These are phyloP conservation scores for Chascanopsetta lugubris DNA, from an alignment of 2,113 vertebrate species.

Conservation along the genomic window DNA sequence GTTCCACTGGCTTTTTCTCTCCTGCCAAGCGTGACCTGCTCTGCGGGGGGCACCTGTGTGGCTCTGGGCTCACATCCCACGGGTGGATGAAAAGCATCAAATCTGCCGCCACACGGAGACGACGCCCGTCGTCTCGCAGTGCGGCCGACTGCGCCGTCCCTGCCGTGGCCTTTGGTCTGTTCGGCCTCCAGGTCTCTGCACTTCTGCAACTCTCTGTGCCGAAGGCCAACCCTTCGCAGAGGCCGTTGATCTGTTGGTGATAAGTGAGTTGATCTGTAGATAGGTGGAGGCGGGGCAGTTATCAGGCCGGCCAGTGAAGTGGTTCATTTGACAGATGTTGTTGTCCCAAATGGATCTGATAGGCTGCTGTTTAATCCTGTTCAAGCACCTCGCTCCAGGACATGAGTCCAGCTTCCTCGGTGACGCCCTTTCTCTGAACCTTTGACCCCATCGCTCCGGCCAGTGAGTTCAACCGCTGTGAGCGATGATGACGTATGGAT, in stretches of 20 bases:
- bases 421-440: slow-evolving; percentile 58
- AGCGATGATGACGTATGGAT: not conserved
- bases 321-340: slow-evolving; percentile 76
- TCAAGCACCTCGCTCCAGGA: slow-evolving; percentile 73
- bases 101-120: not conserved
- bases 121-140: not conserved
- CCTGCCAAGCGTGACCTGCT: slow-evolving; percentile 62
- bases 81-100: slow-evolving; percentile 31
- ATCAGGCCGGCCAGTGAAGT: slow-evolving; percentile 59
- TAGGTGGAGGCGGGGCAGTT: slow-evolving; percentile 55
- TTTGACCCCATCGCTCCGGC: slow-evolving; percentile 43
- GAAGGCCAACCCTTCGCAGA: slow-evolving; percentile 69
- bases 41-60: slow-evolving; percentile 27
- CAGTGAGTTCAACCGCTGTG: slow-evolving; percentile 6
- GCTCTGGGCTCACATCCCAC: slow-evolving; percentile 7
- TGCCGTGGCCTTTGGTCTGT: slow-evolving; percentile 51
- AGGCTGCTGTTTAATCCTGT: slow-evolving; percentile 75
- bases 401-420: slow-evolving; percentile 51
- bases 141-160: slow-evolving; percentile 38
- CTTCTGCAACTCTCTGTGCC: slow-evolving; percentile 46
- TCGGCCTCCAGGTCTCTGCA: slow-evolving; percentile 36
- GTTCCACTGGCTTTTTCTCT: slow-evolving; percentile 63
- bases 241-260: slow-evolving; percentile 57
- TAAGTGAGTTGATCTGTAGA: slow-evolving; percentile 65
- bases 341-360: slow-evolving; percentile 73